These are phyloP conservation scores for Diaphora mendica DNA, from an alignment of 2,888 invertebrate species.

Conservation along the genomic window DNA sequence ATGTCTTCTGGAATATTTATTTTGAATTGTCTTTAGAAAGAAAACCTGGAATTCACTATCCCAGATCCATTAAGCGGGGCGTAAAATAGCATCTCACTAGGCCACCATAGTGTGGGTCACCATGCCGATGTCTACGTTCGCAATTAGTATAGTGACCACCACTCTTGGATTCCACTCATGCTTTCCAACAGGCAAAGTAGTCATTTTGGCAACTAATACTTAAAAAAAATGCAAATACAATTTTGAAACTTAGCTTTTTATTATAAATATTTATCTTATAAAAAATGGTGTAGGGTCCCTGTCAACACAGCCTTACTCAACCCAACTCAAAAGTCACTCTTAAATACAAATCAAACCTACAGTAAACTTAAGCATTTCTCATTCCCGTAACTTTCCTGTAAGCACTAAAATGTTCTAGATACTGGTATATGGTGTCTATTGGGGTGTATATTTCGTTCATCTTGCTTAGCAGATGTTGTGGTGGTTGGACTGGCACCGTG, in stretches of 20 bases:
- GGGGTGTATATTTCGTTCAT: slow-evolving; percentile 96
- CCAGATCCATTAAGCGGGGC: too few species aligned
- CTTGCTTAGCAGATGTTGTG: slow-evolving; percentile 90
- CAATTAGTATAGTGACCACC: too few species aligned
- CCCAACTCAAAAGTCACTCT: background rate
- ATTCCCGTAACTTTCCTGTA: slow-evolving; percentile 92
- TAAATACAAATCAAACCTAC: slow-evolving; percentile 2
- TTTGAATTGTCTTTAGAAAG: too few species aligned
- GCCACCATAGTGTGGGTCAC: too few species aligned
- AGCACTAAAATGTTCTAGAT: slow-evolving; percentile 96
- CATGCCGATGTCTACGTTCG: too few species aligned
- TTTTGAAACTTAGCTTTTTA: background rate
- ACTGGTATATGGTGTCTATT: slow-evolving; percentile 97
- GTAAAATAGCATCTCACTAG: too few species aligned
- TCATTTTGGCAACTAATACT: too few species aligned
- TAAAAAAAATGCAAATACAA: background rate
- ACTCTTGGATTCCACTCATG: too few species aligned
- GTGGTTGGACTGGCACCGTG: slow-evolving; percentile 90
- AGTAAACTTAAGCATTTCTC: slow-evolving; percentile 47
- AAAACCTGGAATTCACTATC: too few species aligned
- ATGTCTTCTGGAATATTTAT: too few species aligned
- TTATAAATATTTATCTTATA: background rate
- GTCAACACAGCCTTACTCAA: background rate
- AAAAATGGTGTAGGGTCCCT: background rate
- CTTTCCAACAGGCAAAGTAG: too few species aligned